Evolutionary conservation across 2,797 vertebrate genomes (phyloP), one percentile per base, ranked within the genome.

Genomic region (Anguilla anguilla): DNA sequence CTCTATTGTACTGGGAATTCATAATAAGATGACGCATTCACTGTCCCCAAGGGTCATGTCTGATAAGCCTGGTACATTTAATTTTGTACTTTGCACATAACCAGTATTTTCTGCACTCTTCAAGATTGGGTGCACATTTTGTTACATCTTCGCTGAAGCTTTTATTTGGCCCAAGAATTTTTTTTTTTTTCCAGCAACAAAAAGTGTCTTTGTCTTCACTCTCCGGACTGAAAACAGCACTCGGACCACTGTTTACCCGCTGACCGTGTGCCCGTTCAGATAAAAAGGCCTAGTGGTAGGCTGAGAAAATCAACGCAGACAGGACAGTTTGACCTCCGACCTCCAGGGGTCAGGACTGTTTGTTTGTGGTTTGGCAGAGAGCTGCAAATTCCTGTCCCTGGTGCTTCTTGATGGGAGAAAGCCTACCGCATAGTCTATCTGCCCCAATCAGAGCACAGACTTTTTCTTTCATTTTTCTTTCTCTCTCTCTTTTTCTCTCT

Each of bases 341-440:
- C 95, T 95, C 93, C 91, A 92, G 93, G 95, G 94, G 95, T 96
- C 28, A 83, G 46, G 17, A 17, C 64, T 97, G 95, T 94, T 92
- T 95, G 93, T 94, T 95, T 95, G 95, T 93, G 95, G 95, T 93
- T 95, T 94, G 96, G 96, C 96, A 94, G 95, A 97, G 96, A 96
- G 77, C 92, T 96, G 96, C 94, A 93, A 97, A 97, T 97, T 97
- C 97, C 96, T 94, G 95, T 97, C 95, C 94, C 95, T 92, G 90
- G 94, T 95, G 97, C 97, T 98, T 97, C 97, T 97, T 97, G 97
- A 98, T 97, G 95, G 97, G 97, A 96, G 96, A 51, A 97, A 97
- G 94, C 95, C 94, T 96, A 96, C 94, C 93, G 95, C 90, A 90
- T 94, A 95, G 93, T 96, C 95, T 95, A 91, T 95, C 93, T 94